Evolutionary conservation across 2,113 vertebrate species (phyloP), one percentile per base, ranked within the genome.

Genomic region (Rafetus swinhoei): DNA sequence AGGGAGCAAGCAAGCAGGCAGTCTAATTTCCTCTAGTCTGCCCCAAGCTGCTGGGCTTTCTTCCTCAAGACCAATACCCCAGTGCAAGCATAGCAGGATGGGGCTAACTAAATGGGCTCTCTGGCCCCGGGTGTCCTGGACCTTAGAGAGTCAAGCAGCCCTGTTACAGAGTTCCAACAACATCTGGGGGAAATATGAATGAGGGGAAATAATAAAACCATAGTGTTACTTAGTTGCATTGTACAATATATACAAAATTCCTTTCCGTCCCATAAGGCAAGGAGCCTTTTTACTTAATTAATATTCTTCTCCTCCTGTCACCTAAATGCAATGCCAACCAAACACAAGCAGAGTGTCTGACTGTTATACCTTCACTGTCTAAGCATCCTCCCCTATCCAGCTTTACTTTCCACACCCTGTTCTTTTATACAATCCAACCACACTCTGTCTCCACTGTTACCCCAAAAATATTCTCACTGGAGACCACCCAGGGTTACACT

Each of bases 171-270:
- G 76, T 50, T 86, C 15, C 3, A 24, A 7, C 24, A 79, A 14
- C 32, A 32, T 0, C 25, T 25, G 3, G 10, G 35, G 6, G 4
- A n/a, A 62, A 72, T 16, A 62, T 7, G 18, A 2, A 8, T 9
- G 45, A 39, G 18, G 25, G 81, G 81, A 32, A 77, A 88, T 86
- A 92, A n/a, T 69, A 69, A 69, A 69, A 69, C n/a, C 7, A n/a
- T 16, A n/a, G 62, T 35, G 3, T 21, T 18, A 57, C 7, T 55
- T 56, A 35, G 27, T 79, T 3, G 55, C 6, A 27, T 83, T 87
- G 50, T 79, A 29, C 50, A 85, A 65, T 81, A 27, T 65, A 3
- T 6, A 86, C 32, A 57, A 5, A 90, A 72, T 56, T 83, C 32
- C 62, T 56, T 85, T 22, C 62, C 3, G 21, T 53, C 72, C 86